Evolutionary conservation across 2,888 invertebrate genomes (phyloP), one percentile per base, ranked within the genome.

Genomic region (Apamea sordens): DNA sequence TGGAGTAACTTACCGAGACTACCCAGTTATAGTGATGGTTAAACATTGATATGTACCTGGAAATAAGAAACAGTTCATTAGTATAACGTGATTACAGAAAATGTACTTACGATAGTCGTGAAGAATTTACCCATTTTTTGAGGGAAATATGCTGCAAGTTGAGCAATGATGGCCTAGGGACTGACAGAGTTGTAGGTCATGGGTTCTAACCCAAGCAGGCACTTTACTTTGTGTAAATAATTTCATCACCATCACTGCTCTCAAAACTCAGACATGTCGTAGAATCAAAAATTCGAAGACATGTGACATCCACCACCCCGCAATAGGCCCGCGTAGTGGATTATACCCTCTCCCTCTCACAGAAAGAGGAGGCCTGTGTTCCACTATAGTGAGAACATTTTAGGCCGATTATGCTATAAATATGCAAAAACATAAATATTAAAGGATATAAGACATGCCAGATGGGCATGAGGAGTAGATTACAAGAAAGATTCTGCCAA

Each of bases 41-140:
- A 28, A n/a, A 67, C 4, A 28, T 77, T 73, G 21, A 28, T 77
- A 70, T 77, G n/a, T 89, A 89, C 88, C 90, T 89, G 86, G 24
- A 89, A 89, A 87, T 2, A 81, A 56, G 4, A 63, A 80, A 85
- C 21, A 56, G 1, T 63, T 79, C 36, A 72, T 88, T 83, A 86
- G 63, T 63, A 56, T 36, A 18, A 56, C 5, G 18, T 59, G 1
- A 70, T 32, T 28, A 18, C 36, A 44, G 36, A n/a, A 32, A 63
- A 74, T 41, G 5, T 72, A 21, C 3, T 5, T 8, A 36, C 10
- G 15, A 53, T 15, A 73, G 24, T 24, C 5, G 2, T 5, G 0
- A 47, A 32, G 15, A 28, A n/a, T 61, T 36, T 18, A 28, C 21
- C 28, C 0, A n/a, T 47, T 21, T 4, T 50, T 32, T 28, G 28